phyloP scores from a whole-genome alignment of 2,797 vertebrate species.

The Steatocranus sp. region DNA sequence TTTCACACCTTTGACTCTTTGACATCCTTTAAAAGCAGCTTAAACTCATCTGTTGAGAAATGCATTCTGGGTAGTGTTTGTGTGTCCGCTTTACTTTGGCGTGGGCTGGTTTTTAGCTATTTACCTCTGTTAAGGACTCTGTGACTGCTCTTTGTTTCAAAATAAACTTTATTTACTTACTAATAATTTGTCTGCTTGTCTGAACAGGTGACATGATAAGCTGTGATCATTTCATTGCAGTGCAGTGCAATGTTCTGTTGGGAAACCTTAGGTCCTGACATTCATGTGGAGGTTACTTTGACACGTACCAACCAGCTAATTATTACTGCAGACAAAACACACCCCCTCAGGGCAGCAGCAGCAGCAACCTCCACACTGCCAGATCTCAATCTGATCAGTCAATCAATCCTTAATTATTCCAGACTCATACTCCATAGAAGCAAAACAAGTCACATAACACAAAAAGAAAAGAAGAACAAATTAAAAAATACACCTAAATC shows the following conservation, averaged over 20 bases:
- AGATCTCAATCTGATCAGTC: neutral
- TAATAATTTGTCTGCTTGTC: neutral
- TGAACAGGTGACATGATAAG: neutral
- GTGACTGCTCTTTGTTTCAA: neutral
- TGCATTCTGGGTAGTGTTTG: neutral
- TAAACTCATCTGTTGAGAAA: neutral
- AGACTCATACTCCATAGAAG: neutral
- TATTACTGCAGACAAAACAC: neutral
- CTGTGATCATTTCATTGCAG: neutral
- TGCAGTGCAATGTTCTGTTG: neutral
- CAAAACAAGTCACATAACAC: neutral
- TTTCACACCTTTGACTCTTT: neutral
- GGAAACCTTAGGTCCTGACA: neutral
- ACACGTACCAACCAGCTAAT: neutral
- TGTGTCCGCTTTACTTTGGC: neutral
- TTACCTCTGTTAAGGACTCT: neutral
- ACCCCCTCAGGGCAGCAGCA: neutral
- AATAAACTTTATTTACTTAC: neutral
- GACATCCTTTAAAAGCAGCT: neutral
- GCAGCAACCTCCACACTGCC: neutral
- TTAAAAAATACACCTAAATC: neutral
- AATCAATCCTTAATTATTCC: neutral
- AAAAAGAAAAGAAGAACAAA: neutral
- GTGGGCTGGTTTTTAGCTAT: neutral
- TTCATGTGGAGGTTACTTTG: neutral